Evolutionary conservation across 2,797 vertebrate genomes (phyloP).

Genomic region (Anguilla pacifica): DNA sequence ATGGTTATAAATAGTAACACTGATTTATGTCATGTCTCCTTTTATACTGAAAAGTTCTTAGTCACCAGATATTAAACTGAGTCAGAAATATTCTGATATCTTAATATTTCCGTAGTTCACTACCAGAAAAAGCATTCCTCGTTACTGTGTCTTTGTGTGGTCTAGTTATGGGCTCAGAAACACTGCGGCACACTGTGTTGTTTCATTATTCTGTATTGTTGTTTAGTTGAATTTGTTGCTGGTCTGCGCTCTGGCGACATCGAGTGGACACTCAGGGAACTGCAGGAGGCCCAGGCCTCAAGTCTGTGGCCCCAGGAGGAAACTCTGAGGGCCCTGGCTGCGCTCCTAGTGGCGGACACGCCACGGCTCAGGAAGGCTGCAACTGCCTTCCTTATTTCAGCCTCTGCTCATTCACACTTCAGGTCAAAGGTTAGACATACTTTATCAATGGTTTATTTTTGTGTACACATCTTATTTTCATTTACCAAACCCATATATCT

Average conservation of each 20-base stretch:
- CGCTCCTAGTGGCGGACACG: constrained; percentile 80
- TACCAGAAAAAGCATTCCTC: neutral
- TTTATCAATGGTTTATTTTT: neutral
- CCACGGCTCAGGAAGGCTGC: constrained; percentile 77
- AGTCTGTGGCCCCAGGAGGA: constrained; percentile 76
- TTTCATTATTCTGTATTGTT: constrained; percentile 20
- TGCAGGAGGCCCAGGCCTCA: constrained; percentile 72
- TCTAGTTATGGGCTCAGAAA: neutral
- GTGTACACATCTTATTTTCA: neutral
- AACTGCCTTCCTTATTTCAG: constrained; percentile 77
- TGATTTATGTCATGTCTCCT: neutral
- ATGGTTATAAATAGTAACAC: neutral
- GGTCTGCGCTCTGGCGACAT: constrained; percentile 74
- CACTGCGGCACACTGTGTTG: neutral
- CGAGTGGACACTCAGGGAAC: constrained; percentile 68
- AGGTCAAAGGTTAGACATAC: constrained; percentile 81
- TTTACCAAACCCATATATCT: neutral
- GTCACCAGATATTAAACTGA: neutral
- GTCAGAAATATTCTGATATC: neutral
- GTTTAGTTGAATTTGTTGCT: constrained; percentile 78
- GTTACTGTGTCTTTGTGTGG: neutral
- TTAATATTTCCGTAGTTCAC: neutral
- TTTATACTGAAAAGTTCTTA: neutral
- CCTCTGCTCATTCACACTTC: constrained; percentile 78
- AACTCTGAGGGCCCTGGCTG: constrained; percentile 81